Conservation (phyloP, 2,888 invertebrate species). For the Steinernema hermaphroditum region DNA sequence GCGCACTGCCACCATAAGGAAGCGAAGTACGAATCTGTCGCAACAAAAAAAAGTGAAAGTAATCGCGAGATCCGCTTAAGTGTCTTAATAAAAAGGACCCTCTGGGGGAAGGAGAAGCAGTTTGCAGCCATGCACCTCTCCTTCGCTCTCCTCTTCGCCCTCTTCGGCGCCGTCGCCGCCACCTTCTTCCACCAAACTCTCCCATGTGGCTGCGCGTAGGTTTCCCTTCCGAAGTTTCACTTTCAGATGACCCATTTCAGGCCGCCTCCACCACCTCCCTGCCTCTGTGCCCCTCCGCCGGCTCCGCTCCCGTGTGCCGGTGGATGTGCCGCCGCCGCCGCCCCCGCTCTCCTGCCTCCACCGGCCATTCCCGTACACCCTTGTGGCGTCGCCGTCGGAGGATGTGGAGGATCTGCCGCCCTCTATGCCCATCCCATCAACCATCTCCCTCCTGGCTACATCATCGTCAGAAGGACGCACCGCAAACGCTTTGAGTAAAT, state of each 20-base stretch:
- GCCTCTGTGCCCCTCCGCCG: not conserved
- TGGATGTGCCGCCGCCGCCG: not conserved
- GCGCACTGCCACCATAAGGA: not conserved
- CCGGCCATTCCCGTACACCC: not conserved
- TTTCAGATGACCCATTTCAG: not conserved
- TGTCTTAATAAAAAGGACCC: not conserved
- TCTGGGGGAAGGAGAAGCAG: not conserved
- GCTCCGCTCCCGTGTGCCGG: not conserved
- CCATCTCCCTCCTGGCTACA: too few relatives aligned
- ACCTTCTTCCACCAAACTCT: slow-evolving; percentile 1
- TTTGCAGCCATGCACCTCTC: not conserved
- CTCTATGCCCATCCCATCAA: too few relatives aligned
- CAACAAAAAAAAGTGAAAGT: not conserved
- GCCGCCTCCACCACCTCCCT: not conserved
- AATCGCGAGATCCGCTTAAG: not conserved
- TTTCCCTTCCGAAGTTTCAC: not conserved
- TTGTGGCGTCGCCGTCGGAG: not conserved
- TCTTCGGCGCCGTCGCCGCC: not conserved
- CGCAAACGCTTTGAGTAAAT: too few relatives aligned
- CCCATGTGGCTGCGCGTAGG: not conserved
- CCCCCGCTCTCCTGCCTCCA: not conserved
- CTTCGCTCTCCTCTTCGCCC: not conserved
- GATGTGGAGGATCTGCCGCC: not conserved
- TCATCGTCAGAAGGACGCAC: too few relatives aligned
- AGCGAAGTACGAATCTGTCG: not conserved